These are phyloP conservation scores for Antennarius striatus DNA, from an alignment of 2,113 vertebrate genomes.

Conservation along the genomic window DNA sequence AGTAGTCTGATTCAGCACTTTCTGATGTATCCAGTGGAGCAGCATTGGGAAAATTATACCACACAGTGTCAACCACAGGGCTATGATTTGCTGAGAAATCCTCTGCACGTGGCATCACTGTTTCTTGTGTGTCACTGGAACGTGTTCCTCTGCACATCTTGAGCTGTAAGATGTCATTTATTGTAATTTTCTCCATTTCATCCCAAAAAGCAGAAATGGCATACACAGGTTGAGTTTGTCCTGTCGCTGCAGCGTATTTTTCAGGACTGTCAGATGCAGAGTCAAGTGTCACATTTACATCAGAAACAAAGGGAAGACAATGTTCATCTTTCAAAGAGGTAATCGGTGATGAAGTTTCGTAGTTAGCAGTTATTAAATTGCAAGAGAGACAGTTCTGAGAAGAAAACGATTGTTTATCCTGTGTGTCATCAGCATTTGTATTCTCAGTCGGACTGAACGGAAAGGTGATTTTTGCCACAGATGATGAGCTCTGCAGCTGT, in stretches of 20 bases:
- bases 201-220: slow-evolving; percentile 82
- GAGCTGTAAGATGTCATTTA: slow-evolving; percentile 80
- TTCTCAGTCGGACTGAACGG: neutral
- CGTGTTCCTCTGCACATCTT: slow-evolving; percentile 40
- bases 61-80: slow-evolving; percentile 14
- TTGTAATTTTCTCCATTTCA: slow-evolving; percentile 83
- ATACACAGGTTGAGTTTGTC: slow-evolving; percentile 62
- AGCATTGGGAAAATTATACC: slow-evolving; percentile 32
- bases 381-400: neutral
- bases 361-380: neutral
- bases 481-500: slow-evolving; percentile 5
- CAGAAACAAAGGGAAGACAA: slow-evolving; percentile 22
- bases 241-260: slow-evolving; percentile 41
- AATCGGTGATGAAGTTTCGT: slow-evolving; percentile 16
- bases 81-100: neutral
- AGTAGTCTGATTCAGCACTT: slow-evolving; percentile 76
- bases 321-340: slow-evolving; percentile 20
- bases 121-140: slow-evolving; percentile 26
- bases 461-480: neutral
- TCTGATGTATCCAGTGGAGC: slow-evolving; percentile 57
- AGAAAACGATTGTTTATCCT: neutral
- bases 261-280: slow-evolving; percentile 44
- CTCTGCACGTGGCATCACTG: neutral
- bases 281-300: slow-evolving; percentile 40
- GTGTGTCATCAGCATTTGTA: neutral